Base-by-base conservation (phyloP, 2,113 vertebrate genomes). In the Oophaga pumilio region DNA sequence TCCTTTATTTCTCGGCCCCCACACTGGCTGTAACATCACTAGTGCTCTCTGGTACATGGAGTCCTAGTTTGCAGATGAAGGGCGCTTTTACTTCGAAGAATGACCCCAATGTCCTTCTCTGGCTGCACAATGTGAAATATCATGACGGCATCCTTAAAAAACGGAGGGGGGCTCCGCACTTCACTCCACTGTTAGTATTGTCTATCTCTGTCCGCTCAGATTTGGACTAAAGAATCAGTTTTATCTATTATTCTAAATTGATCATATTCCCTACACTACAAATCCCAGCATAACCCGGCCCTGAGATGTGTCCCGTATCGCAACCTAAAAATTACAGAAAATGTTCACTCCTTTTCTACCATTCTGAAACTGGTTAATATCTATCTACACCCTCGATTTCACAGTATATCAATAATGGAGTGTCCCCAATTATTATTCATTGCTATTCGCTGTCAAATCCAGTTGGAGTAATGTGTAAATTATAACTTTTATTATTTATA, bases 11-110 rank as follows among this genome's bases (percentile, higher is more conserved):
- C 76, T 76, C 56, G 11, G 33, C 84, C 85, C 85, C 85, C 85
- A 59, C 64, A 53, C 28, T 80, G 26, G 17, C 26, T 79, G 85
- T 86, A 9, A 76, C 76, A 57, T 79, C 76, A 1, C 73, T 50
- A 24, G 28, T 12, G 52, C 33, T 53, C 76, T 81, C 77, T 80
- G 85, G 85, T 74, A 87, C 85, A 87, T 14, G 56, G 18, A 87
- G 85, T 87, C 77, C 85, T 73, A 86, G 85, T 18, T 57, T 59
- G 8, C 5, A 73, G 77, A 87, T 59, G 85, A 87, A 87, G 85
- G 53, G 57, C 18, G 77, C 85, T 87, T 87, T 81, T 81, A 81
- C 17, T 81, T 71, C 20, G 68, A 87, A 87, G 62, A 87, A 87
- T 87, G 85, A 66, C 66, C 60, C 85, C 68, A 87, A 87, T 87